Percentiles rank a stretch among this genome's conserved stretches.
Conservation (phyloP, 1,140 invertebrate genomes). For the Sitophilus oryzae region DNA sequence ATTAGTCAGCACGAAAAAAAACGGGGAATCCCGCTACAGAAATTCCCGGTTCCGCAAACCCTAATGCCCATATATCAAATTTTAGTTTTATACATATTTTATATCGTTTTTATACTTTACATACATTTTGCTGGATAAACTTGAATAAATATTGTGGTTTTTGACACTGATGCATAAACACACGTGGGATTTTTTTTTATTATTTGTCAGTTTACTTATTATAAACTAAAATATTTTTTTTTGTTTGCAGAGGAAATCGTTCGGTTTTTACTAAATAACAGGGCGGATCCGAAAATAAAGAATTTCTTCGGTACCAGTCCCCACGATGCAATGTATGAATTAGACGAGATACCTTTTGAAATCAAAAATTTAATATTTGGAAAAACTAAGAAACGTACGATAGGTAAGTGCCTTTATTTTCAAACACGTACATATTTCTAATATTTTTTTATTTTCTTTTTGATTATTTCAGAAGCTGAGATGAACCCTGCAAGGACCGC, state of each 20-base stretch:
- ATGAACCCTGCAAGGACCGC: constrained; percentile 11
- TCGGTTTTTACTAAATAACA: constrained; percentile 26
- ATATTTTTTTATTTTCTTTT: background rate
- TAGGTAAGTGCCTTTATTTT: constrained; percentile 1
- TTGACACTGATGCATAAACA: no score
- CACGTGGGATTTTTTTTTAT: no score
- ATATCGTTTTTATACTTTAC: no score
- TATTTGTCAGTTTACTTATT: no score
- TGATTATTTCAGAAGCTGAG: constrained; percentile 19
- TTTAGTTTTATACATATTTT: no score
- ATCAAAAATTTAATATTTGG: constrained; percentile 35
- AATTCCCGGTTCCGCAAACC: no score
- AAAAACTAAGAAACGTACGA: constrained; percentile 23
- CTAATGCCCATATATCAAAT: no score
- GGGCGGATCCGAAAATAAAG: constrained; percentile 33
- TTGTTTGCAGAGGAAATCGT: constrained; percentile 33
- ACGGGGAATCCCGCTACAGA: no score
- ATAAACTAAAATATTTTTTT: background rate
- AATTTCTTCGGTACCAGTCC: constrained; percentile 39
- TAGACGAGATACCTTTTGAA: constrained; percentile 30
- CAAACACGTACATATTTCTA: background rate
- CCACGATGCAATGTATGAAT: constrained; percentile 39
- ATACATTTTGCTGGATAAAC: no score
- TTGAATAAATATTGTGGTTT: no score
- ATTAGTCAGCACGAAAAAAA: no score